Evolutionary conservation across 2,888 invertebrate species (phyloP).

Genomic region (Alsophila aescularia): DNA sequence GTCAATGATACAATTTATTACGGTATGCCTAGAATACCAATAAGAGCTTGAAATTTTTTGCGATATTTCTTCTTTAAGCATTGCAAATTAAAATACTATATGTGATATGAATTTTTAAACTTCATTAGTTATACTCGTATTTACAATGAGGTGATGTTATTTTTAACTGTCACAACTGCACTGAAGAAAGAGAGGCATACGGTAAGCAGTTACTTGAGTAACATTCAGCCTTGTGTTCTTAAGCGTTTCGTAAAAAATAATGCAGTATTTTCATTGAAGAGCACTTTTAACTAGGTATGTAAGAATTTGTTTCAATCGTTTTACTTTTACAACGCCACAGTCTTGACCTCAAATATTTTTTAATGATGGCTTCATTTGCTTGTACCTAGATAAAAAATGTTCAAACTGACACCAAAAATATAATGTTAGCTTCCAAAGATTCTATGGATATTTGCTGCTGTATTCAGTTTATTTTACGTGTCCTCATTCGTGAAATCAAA

Average conservation of each 20-base stretch:
- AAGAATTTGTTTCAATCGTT: too few relatives aligned
- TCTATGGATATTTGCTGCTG: not conserved
- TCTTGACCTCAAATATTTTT: constrained; percentile 3
- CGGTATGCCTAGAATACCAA: constrained; percentile 27
- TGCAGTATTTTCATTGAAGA: too few relatives aligned
- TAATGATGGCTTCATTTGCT: constrained; percentile 7
- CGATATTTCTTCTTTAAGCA: not conserved
- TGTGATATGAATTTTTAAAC: constrained; percentile 18
- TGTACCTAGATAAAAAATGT: constrained; percentile 1
- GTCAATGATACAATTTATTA: constrained; percentile 20
- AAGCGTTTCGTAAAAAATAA: too few relatives aligned
- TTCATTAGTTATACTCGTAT: not conserved
- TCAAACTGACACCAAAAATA: constrained; percentile 6
- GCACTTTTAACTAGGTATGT: too few relatives aligned
- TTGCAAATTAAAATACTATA: constrained; percentile 23
- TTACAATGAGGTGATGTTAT: not conserved
- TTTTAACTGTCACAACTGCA: too few relatives aligned
- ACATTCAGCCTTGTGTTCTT: too few relatives aligned
- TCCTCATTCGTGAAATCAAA: not conserved
- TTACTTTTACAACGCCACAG: too few relatives aligned
- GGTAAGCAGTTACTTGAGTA: too few relatives aligned
- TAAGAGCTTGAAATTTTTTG: constrained; percentile 24
- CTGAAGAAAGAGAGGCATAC: too few relatives aligned
- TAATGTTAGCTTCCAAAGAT: not conserved
- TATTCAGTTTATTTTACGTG: not conserved